These are phyloP conservation scores for Hymenopus coronatus DNA, from an alignment of 2,888 invertebrate genomes.

Conservation along the genomic window DNA sequence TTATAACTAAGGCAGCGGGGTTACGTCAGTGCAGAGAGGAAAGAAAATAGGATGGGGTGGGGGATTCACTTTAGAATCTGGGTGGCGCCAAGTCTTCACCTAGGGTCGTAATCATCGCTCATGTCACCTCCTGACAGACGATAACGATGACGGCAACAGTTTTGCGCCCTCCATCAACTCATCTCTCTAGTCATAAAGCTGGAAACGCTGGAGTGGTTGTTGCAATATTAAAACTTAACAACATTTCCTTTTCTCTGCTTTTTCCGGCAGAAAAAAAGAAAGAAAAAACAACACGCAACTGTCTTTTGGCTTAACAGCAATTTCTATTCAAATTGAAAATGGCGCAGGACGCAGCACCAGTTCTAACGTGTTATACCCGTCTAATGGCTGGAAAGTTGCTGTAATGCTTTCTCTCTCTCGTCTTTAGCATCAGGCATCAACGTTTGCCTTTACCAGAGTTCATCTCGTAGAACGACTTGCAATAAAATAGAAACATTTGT, in stretches of 20 bases:
- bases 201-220: not conserved
- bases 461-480: not conserved
- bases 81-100: not conserved
- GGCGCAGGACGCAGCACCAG: not conserved
- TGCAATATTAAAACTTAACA: not conserved
- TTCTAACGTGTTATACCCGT: not conserved
- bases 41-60: not conserved
- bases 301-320: not conserved
- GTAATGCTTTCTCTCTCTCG: not conserved
- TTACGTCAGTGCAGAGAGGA: not conserved
- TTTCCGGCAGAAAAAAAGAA: not conserved
- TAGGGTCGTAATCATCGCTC: not conserved
- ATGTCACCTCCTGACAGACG: not conserved
- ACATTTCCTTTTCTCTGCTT: not conserved
- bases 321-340: slow-evolving; percentile 12
- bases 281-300: not conserved
- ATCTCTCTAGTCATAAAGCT: not conserved
- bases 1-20: not conserved
- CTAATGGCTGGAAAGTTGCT: not conserved
- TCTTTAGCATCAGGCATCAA: not conserved
- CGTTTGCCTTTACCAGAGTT: not conserved
- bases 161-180: not conserved
- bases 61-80: not conserved
- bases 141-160: not conserved
- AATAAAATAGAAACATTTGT: not conserved